phyloP scores from a whole-genome alignment of 1,140 invertebrate genomes.

The Conus betulinus region DNA sequence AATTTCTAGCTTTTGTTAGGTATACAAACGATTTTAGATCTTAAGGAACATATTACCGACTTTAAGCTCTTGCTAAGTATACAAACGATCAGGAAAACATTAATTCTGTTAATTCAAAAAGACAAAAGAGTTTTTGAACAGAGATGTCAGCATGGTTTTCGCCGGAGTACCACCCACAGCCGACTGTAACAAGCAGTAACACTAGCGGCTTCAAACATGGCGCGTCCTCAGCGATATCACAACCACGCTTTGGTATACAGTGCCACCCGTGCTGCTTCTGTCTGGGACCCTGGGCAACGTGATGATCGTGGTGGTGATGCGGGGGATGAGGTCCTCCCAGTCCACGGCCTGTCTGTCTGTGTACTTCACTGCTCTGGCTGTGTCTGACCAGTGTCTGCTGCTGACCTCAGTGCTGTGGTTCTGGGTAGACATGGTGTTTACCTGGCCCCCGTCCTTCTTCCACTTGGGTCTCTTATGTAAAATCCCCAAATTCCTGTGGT shows the following conservation, averaged over 20 bases:
- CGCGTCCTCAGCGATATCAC: not conserved
- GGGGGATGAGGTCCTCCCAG: not conserved
- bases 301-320: not conserved
- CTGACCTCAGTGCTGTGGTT: not conserved
- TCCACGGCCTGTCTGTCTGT: not conserved
- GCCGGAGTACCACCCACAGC: too few species aligned
- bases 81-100: too few species aligned
- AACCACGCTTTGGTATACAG: not conserved
- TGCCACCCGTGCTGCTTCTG: not conserved
- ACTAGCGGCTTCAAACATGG: too few species aligned
- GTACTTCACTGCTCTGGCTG: slow-evolving; percentile 10
- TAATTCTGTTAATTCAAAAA: too few species aligned
- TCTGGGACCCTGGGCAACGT: slow-evolving; percentile 9
- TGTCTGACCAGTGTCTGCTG: slow-evolving; percentile 7
- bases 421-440: not conserved
- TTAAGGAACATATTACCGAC: too few species aligned
- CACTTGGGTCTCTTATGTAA: not conserved
- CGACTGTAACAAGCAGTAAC: too few species aligned
- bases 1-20: too few species aligned
- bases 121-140: too few species aligned
- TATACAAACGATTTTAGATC: too few species aligned
- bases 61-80: too few species aligned
- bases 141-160: too few species aligned
- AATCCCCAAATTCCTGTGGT: not conserved
- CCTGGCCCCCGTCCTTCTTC: not conserved